A percentile compares a stretch with the other conserved stretches of the same genome.
phyloP scores from a whole-genome alignment of 1,140 invertebrate genomes.

The Ectropis grisescens region DNA sequence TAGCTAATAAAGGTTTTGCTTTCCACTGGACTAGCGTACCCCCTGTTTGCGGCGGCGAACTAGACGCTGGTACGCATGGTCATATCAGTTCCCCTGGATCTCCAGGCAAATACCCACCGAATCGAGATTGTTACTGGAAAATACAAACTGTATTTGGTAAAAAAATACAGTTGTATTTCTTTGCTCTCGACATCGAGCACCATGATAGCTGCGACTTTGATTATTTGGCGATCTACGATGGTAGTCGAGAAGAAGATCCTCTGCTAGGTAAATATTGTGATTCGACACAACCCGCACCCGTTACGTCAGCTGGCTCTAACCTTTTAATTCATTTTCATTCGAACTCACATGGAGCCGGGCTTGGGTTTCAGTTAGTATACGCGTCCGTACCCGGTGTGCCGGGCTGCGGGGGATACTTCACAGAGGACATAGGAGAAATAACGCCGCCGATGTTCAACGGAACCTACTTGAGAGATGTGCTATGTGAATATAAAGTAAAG shows the following conservation, averaged over 20 bases:
- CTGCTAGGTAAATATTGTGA: slow-evolving; percentile 79
- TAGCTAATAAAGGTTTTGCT: slow-evolving; percentile 76
- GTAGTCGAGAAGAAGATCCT: slow-evolving; percentile 56
- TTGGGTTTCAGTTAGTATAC: slow-evolving; percentile 86
- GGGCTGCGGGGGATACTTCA: slow-evolving; percentile 87
- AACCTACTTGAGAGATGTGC: slow-evolving; percentile 72
- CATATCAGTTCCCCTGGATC: slow-evolving; percentile 85
- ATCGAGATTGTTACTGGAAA: slow-evolving; percentile 85
- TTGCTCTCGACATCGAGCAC: slow-evolving; percentile 82
- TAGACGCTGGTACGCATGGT: slow-evolving; percentile 74
- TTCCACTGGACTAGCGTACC: slow-evolving; percentile 79
- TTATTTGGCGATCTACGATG: slow-evolving; percentile 81
- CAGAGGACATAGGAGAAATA: slow-evolving; percentile 74
- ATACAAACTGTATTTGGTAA: slow-evolving; percentile 78
- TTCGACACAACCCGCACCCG: slow-evolving; percentile 77
- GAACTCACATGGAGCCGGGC: slow-evolving; percentile 74
- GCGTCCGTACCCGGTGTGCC: slow-evolving; percentile 77
- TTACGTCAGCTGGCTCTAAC: slow-evolving; percentile 75
- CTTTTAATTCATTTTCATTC: slow-evolving; percentile 84
- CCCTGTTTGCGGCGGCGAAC: slow-evolving; percentile 81
- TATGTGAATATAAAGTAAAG: slow-evolving; percentile 85
- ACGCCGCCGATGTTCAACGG: slow-evolving; percentile 74
- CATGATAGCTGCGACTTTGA: slow-evolving; percentile 83
- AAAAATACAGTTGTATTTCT: slow-evolving; percentile 87
- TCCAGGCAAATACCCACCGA: slow-evolving; percentile 84